Evolutionary conservation across 1,140 invertebrate species (phyloP), one percentile per base, ranked within the genome.

Genomic region (Planococcus citri): DNA sequence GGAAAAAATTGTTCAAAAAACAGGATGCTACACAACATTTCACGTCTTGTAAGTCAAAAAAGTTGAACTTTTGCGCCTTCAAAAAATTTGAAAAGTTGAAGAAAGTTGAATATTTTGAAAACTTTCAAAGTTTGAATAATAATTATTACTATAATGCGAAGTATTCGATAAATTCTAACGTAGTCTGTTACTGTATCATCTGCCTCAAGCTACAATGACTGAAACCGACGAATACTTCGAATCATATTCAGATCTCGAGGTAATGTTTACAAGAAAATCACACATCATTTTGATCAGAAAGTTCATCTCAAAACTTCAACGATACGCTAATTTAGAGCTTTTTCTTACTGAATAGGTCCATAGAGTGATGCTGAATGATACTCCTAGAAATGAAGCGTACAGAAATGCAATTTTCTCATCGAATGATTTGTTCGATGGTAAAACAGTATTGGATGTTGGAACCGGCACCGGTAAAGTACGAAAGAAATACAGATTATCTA

Each of bases 361-460:
- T 77, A 82, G 83, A 76, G 77, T 91, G 61, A 92, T 91, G 91
- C 80, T 88, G 27, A 80, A 85, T 77, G 94, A 97, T 81, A 81
- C 87, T 80, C 85, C 96, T 9, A 83, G 97, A 71, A 99, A 95
- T 17, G 84, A 90, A 78, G 91, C 92, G 69, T 99, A 99, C 78
- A 84, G 90, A 73, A 88, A 95, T 80, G 93, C 96, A 17, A 89
- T 99, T 74, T 79, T 93, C 41, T 87, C 87, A 41, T 98, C 98
- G 76, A 80, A 80, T 24, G 79, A 83, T 27, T 77, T 80, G 58
- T 83, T 94, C 70, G 80, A 82, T 73, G 86, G 87, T 69, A 95
- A 95, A 80, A 79, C 85, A 3, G 92, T 99, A 41, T 81, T 97
- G 72, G 94, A 97, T 82, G 85, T 97, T 72, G 94, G 95, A 37